These are phyloP conservation scores for Crotalus horridus DNA, from an alignment of 2,113 vertebrate genomes.

Conservation along the genomic window DNA sequence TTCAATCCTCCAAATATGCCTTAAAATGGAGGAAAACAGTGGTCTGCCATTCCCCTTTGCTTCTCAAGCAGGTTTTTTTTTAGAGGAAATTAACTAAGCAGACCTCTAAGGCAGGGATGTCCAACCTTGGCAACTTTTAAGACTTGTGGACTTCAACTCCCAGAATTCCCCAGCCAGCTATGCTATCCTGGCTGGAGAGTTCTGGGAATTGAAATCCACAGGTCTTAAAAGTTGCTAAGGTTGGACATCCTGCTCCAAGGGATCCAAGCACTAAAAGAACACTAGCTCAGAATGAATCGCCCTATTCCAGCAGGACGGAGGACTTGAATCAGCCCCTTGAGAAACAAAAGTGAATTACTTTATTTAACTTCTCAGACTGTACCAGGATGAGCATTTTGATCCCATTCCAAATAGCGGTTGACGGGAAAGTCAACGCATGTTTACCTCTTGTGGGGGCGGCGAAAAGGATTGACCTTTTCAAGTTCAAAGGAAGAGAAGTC, in stretches of 20 bases:
- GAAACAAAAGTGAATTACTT: background rate
- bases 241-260: background rate
- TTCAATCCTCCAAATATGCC: fast-evolving
- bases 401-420: background rate
- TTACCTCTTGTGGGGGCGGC: background rate
- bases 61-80: fast-evolving
- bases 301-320: background rate
- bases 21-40: background rate
- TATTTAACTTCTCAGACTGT: background rate
- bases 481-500: background rate
- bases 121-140: background rate
- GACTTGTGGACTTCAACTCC: background rate
- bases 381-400: background rate
- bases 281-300: too few species aligned
- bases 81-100: background rate
- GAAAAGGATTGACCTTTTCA: background rate
- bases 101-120: background rate
- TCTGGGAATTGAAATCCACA: background rate
- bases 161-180: background rate
- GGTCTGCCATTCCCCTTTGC: fast-evolving
- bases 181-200: background rate
- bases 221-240: background rate
- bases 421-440: too few species aligned
- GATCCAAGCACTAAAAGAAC: background rate
- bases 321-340: background rate